phyloP scores from a whole-genome alignment of 2,113 vertebrate species.

The Brachirus orientalis region DNA sequence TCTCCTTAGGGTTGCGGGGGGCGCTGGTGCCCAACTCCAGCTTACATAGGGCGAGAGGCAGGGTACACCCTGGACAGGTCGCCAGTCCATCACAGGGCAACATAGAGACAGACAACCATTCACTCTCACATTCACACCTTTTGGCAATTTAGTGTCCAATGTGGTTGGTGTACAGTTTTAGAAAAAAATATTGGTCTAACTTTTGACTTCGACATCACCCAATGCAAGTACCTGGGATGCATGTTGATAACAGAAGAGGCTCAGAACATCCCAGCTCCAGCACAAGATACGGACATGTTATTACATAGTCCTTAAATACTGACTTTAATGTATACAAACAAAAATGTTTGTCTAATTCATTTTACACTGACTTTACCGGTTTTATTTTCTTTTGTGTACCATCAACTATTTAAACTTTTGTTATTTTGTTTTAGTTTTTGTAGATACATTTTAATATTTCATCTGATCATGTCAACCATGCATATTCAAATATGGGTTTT shows the following conservation, averaged over 20 bases:
- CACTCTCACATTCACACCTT: no score
- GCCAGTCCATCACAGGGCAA: no score
- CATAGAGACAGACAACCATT: no score
- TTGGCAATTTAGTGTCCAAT: no score
- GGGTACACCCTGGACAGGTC: no score
- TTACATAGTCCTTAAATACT: not conserved
- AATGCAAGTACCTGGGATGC: not conserved
- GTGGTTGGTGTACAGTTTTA: constrained; percentile 18
- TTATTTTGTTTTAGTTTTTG: constrained; percentile 5
- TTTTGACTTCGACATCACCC: constrained; percentile 15
- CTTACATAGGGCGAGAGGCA: no score
- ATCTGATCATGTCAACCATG: not conserved
- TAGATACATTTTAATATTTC: not conserved
- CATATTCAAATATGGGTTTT: constrained; percentile 21
- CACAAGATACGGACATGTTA: not conserved
- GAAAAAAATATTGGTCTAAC: constrained; percentile 13
- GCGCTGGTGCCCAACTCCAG: no score
- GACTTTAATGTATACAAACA: not conserved
- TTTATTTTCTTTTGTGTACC: constrained; percentile 18
- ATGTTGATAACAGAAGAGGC: not conserved
- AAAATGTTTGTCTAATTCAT: constrained; percentile 13
- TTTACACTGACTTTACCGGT: constrained; percentile 1
- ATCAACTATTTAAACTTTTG: constrained; percentile 4
- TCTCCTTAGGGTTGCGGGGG: no score
- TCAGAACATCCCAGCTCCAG: not conserved